A percentile compares a stretch with the other conserved stretches of the same genome.
Conservation (phyloP, 1,140 invertebrate genomes). For the Dysdera silvatica region DNA sequence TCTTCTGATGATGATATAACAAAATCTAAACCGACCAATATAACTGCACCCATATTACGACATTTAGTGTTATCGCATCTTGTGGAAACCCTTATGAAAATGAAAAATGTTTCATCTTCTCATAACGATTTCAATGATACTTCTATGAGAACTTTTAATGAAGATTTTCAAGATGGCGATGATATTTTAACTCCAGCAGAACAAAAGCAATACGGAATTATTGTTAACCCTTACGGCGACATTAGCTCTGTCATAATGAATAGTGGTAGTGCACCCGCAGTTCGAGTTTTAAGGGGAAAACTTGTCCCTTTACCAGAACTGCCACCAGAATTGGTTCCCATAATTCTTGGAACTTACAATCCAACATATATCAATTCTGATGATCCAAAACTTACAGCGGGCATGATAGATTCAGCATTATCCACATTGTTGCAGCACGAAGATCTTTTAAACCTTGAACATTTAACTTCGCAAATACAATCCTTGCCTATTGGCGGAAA, state of each 20-base stretch:
- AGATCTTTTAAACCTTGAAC: background rate
- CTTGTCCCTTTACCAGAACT: conserved; percentile 19
- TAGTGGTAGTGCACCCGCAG: background rate
- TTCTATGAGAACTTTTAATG: too few relatives aligned
- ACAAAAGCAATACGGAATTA: conserved; percentile 16
- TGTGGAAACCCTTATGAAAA: too few relatives aligned
- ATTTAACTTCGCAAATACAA: background rate
- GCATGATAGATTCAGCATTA: conserved; percentile 13
- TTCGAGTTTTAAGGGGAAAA: conserved; percentile 15
- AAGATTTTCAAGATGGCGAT: too few relatives aligned
- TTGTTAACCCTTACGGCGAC: conserved; percentile 13
- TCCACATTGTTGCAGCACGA: conserved; percentile 8
- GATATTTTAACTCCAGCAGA: background rate
- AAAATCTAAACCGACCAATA: too few relatives aligned
- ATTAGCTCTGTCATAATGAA: background rate
- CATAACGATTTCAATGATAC: too few relatives aligned
- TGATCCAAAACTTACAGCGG: conserved; percentile 11
- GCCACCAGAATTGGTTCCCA: conserved; percentile 14
- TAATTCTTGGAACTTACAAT: conserved; percentile 9
- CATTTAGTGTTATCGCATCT: too few relatives aligned
- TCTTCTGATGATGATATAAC: too few relatives aligned
- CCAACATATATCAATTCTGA: background rate
- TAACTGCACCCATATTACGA: too few relatives aligned
- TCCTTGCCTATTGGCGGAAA: background rate
- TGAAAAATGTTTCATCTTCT: too few relatives aligned